Conservation (phyloP, 2,113 vertebrate genomes). For the Anguilla japonica region DNA sequence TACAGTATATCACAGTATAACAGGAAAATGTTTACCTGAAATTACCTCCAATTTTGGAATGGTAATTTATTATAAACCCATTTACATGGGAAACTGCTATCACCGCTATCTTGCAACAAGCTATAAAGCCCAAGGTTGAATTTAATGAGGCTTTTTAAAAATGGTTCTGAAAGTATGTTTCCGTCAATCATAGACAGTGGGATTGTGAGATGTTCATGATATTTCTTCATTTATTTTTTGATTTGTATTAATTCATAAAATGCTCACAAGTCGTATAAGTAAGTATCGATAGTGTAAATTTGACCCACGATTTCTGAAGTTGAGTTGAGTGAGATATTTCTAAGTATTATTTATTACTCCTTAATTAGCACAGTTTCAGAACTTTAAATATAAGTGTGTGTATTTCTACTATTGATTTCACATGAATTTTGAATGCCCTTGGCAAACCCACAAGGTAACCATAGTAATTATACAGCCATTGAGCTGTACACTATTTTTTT, state of each 20-base stretch:
- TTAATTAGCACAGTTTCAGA: not conserved
- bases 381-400: no score
- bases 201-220: not conserved
- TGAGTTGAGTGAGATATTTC: not conserved
- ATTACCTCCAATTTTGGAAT: constrained; percentile 67
- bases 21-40: constrained; percentile 61
- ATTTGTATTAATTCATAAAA: not conserved
- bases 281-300: not conserved
- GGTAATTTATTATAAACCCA: constrained; percentile 52
- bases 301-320: not conserved
- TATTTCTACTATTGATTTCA: not conserved
- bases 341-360: no score
- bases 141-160: not conserved
- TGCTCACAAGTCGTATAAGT: not conserved
- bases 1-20: constrained; percentile 37
- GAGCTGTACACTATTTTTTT: not conserved
- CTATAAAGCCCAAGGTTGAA: not conserved
- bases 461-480: not conserved
- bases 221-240: not conserved
- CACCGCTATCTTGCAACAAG: constrained; percentile 55
- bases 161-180: not conserved
- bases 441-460: not conserved
- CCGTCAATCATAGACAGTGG: not conserved
- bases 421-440: not conserved
- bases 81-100: constrained; percentile 55